Evolutionary conservation across 2,888 invertebrate genomes (phyloP).

Genomic region (Rotaria sp.): DNA sequence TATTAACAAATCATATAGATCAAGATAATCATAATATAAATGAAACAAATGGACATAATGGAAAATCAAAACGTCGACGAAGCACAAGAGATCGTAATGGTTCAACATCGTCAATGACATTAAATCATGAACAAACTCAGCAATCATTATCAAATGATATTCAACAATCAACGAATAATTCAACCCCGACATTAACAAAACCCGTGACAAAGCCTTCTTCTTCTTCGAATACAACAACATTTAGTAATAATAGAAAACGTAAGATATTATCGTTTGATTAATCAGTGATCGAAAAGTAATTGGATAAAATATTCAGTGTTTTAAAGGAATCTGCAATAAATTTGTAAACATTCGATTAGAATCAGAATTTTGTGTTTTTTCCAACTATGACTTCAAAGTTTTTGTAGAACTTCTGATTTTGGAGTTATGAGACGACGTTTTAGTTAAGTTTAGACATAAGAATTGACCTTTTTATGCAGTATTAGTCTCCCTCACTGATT

Average conservation of each 20-base stretch:
- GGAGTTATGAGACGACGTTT: too few species aligned
- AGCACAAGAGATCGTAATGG: not conserved
- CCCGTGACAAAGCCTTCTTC: not conserved
- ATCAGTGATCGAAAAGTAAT: too few species aligned
- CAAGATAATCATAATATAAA: not conserved
- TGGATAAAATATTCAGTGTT: too few species aligned
- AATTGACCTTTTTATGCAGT: too few species aligned
- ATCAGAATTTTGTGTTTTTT: too few species aligned
- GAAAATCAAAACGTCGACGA: not conserved
- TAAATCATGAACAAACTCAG: not conserved
- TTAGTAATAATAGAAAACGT: constrained; percentile 9
- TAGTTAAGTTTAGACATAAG: too few species aligned
- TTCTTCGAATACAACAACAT: not conserved
- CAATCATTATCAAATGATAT: not conserved
- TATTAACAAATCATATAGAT: not conserved
- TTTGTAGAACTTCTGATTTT: too few species aligned
- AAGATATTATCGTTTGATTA: not conserved
- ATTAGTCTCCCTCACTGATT: too few species aligned
- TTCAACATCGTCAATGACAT: not conserved
- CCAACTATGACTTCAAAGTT: too few species aligned
- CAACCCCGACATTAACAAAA: not conserved
- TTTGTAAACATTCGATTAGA: too few species aligned
- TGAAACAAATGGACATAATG: not conserved
- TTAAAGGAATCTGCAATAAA: too few species aligned
- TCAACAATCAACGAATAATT: not conserved